Evolutionary conservation across 2,113 vertebrate species (phyloP).

Genomic region (Hiodon alosoides): DNA sequence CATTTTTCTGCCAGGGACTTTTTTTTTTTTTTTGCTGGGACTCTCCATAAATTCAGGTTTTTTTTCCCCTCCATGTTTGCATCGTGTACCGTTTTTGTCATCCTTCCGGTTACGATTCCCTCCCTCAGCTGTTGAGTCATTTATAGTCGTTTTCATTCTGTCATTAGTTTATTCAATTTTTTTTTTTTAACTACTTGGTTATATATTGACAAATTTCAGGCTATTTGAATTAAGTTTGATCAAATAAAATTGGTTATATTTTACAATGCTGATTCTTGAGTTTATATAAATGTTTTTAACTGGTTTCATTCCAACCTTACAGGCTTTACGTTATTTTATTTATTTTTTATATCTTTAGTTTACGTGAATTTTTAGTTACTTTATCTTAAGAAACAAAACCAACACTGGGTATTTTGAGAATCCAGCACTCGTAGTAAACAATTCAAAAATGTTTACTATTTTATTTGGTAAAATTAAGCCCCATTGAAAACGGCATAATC

Average conservation of each 20-base stretch:
- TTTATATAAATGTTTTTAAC: too few species aligned
- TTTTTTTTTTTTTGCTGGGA: not conserved
- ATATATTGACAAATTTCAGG: slow-evolving; percentile 49
- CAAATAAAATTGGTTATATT: slow-evolving; percentile 6
- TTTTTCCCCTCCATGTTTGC: not conserved
- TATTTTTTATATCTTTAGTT: too few species aligned
- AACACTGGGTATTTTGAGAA: too few species aligned
- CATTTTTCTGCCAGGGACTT: not conserved
- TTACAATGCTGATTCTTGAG: too few species aligned
- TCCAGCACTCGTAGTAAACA: too few species aligned
- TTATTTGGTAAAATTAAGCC: too few species aligned
- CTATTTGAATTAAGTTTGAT: slow-evolving; percentile 59
- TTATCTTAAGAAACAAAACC: too few species aligned
- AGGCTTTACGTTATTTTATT: too few species aligned
- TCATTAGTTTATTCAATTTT: slow-evolving; percentile 35
- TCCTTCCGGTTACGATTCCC: slow-evolving; percentile 20
- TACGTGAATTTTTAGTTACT: too few species aligned
- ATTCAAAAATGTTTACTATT: too few species aligned
- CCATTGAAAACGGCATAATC: too few species aligned
- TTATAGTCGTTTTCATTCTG: slow-evolving; percentile 1
- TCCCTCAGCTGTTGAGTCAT: slow-evolving; percentile 18
- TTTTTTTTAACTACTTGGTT: slow-evolving; percentile 47
- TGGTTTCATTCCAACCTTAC: too few species aligned
- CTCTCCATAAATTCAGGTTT: slow-evolving; percentile 17
- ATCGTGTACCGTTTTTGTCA: not conserved